Percentiles rank a stretch among this genome's conserved stretches.
phyloP scores from a whole-genome alignment of 2,888 invertebrate species.

The Rhagophthalmus giganteus region DNA sequence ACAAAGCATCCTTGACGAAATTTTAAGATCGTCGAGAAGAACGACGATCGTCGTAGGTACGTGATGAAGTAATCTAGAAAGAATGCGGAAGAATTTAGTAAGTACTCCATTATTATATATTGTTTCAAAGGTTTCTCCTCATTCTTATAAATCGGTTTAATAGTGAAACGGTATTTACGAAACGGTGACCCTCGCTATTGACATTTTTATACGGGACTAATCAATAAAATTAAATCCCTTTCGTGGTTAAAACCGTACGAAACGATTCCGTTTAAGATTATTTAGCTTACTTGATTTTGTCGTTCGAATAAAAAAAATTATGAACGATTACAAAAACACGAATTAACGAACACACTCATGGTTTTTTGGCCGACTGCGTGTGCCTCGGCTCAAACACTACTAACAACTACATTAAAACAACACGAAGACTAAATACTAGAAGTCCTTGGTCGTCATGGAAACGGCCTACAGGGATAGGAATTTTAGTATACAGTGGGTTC shows the following conservation, averaged over 20 bases:
- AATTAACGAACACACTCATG: constrained; percentile 1
- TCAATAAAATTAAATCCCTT: not conserved
- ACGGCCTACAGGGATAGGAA: not conserved
- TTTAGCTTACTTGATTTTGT: not conserved
- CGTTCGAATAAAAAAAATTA: not conserved
- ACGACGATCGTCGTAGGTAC: no score
- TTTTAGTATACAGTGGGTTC: not conserved
- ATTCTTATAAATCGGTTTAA: no score
- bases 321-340: not conserved
- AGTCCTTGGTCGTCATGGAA: constrained; percentile 3
- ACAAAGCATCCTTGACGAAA: no score
- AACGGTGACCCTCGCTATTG: not conserved
- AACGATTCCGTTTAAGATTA: not conserved
- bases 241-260: not conserved
- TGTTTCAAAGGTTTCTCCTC: no score
- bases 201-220: not conserved
- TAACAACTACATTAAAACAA: constrained; percentile 26
- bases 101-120: no score
- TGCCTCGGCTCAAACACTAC: constrained; percentile 50
- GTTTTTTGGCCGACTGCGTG: constrained; percentile 48
- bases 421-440: not conserved
- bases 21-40: no score
- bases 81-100: no score
- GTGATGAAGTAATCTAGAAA: no score
- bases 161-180: no score